Base-by-base conservation (phyloP, 2,113 vertebrate genomes). In the Oncorhynchus kisutch region DNA sequence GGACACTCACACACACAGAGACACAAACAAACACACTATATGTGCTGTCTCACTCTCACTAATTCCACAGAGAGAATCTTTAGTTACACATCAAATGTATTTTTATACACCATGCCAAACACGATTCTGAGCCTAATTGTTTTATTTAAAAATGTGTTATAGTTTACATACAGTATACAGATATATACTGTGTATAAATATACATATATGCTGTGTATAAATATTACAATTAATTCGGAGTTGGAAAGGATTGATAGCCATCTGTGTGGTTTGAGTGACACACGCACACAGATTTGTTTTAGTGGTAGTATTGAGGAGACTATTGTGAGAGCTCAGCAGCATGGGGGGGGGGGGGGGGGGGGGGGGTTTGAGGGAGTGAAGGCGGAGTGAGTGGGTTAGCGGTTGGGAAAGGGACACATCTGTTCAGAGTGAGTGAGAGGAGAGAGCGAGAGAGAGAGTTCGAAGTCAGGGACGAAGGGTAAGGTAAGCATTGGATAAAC, bases 391-490 rank as follows among this genome's bases (percentile, higher is more conserved):
- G n/a, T 18, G 20, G 22, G 60, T 11, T 45, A 31, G 27, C 3
- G 8, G 18, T 5, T 6, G 67, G 80, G 67, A 78, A 83, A 89
- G 84, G 68, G 82, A 85, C 73, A 86, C 87, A 90, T 92, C 88
- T 91, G 91, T 88, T 86, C 81, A 7, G 72, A 85, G 86, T 88
- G 74, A 80, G 82, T 64, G 78, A 73, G 71, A 73, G 66, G 54
- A 60, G 49, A 75, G 78, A 64, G 73, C 67, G 66, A 64, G 69
- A 57, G 34, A 5, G 54, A 72, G 24, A 72, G 49, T 59, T 45
- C 7, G 39, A 45, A 45, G 39, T 11, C 39, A 45, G 45, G 22
- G 34, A 48, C 22, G 45, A 11, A 4, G 5, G 13, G 39, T 45
- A 45, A 45, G 81, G 84, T 82, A 79, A 82, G 72, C 3, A 59